phyloP scores from a whole-genome alignment of 2,797 vertebrate genomes.

The Dromococcyx pavoninus region DNA sequence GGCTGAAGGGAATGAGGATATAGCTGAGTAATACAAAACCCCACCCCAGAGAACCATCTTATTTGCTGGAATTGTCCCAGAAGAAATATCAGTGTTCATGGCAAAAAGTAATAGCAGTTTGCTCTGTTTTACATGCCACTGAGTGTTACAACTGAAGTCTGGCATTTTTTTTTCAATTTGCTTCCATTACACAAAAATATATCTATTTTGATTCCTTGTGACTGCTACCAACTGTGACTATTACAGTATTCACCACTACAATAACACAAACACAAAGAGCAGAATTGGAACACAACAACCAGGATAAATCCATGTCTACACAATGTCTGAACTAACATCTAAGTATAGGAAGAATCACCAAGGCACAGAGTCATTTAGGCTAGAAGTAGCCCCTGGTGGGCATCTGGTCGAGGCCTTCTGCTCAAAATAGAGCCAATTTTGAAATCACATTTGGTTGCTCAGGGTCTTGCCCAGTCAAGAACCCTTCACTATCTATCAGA shows the following conservation, averaged over 20 bases:
- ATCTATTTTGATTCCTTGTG: background rate
- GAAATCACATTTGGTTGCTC: background rate
- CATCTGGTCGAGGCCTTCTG: background rate
- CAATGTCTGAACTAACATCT: background rate
- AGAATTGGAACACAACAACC: fast-evolving
- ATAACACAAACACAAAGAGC: background rate
- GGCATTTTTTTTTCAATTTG: background rate
- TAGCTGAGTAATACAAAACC: background rate
- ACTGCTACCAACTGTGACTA: background rate
- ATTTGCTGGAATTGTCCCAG: background rate
- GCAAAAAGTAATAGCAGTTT: background rate
- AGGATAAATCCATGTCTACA: background rate
- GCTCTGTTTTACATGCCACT: background rate
- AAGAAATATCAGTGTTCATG: background rate
- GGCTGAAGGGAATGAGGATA: background rate
- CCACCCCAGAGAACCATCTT: background rate
- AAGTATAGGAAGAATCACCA: background rate
- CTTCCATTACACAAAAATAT: background rate
- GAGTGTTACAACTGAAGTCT: background rate
- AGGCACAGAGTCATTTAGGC: background rate
- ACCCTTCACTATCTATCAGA: background rate
- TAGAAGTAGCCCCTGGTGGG: background rate
- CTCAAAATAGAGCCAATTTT: background rate
- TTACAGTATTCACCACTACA: background rate
- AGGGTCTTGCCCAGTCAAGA: background rate